A percentile compares a stretch with the other conserved stretches of the same genome.
phyloP scores from a whole-genome alignment of 2,888 invertebrate genomes.

The Drosophila subsilvestris region DNA sequence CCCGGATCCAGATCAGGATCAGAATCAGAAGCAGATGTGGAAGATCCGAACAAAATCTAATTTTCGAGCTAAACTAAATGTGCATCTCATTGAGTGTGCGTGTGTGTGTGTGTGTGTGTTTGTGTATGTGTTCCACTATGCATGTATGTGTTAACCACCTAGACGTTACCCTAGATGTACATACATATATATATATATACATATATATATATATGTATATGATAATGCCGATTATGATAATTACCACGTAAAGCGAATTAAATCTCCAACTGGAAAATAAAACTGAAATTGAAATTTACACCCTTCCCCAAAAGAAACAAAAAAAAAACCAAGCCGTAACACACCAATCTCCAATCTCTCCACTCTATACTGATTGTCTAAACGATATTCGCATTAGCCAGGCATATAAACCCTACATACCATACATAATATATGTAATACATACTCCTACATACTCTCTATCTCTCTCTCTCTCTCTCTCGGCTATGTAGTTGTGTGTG shows the following conservation, averaged over 20 bases:
- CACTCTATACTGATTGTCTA: conserved; percentile 32
- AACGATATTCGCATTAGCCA: conserved; percentile 37
- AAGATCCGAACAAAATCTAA: conserved; percentile 19
- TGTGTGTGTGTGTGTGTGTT: conserved; percentile 15
- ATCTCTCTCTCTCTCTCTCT: conserved; percentile 19
- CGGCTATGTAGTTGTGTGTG: conserved; percentile 30
- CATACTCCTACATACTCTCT: conserved; percentile 20
- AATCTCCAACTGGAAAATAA: conserved; percentile 23
- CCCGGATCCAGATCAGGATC: too few species aligned
- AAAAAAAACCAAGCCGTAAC: conserved; percentile 6
- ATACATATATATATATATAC: conserved; percentile 8
- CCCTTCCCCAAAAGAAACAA: neutral
- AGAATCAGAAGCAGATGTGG: neutral
- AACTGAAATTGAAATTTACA: conserved; percentile 1
- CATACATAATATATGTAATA: conserved; percentile 19
- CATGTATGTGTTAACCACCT: conserved; percentile 17
- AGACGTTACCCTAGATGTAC: conserved; percentile 24
- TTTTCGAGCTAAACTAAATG: conserved; percentile 39
- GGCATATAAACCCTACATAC: conserved; percentile 38
- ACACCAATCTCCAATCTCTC: conserved; percentile 12
- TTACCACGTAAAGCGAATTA: conserved; percentile 27
- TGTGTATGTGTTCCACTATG: conserved; percentile 9
- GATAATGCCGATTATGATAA: conserved; percentile 27
- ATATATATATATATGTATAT: conserved; percentile 36
- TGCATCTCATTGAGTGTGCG: conserved; percentile 31